Evolutionary conservation across 2,888 invertebrate species (phyloP).

Genomic region (Drosophila rellima): DNA sequence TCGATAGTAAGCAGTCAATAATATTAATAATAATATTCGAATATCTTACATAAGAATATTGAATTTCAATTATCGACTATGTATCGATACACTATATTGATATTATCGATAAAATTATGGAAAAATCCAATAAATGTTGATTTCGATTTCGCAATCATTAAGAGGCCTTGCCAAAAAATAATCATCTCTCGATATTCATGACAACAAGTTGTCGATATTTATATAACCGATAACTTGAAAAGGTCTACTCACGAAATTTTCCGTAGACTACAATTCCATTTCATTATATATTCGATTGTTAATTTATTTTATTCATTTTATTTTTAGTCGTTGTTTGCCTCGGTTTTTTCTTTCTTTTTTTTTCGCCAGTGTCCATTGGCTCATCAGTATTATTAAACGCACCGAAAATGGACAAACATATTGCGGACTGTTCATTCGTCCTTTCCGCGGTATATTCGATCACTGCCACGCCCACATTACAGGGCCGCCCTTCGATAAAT

Average conservation of each 20-base stretch:
- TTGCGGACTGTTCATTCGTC: slow-evolving; percentile 3
- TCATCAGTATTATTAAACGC: slow-evolving; percentile 55
- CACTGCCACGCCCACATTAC: too few species aligned
- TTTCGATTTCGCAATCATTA: too few species aligned
- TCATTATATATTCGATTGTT: not conserved
- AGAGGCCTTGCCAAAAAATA: too few species aligned
- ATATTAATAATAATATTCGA: not conserved
- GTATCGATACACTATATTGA: not conserved
- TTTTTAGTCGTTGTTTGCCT: not conserved
- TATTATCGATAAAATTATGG: not conserved
- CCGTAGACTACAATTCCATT: too few species aligned
- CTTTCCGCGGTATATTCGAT: not conserved
- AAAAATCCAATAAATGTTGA: too few species aligned
- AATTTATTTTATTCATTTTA: not conserved
- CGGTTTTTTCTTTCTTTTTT: not conserved
- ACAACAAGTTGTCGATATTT: not conserved
- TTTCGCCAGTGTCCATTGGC: not conserved
- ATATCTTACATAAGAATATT: not conserved
- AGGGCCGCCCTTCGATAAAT: slow-evolving; percentile 28
- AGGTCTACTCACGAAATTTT: too few species aligned
- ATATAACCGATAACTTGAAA: not conserved
- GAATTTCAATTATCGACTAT: too few species aligned
- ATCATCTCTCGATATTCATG: not conserved
- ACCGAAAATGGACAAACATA: slow-evolving; percentile 49
- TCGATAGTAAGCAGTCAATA: not conserved